Base-by-base conservation (phyloP, 35 echinoderm and acorn worm species). In the Anneissia japonica region DNA sequence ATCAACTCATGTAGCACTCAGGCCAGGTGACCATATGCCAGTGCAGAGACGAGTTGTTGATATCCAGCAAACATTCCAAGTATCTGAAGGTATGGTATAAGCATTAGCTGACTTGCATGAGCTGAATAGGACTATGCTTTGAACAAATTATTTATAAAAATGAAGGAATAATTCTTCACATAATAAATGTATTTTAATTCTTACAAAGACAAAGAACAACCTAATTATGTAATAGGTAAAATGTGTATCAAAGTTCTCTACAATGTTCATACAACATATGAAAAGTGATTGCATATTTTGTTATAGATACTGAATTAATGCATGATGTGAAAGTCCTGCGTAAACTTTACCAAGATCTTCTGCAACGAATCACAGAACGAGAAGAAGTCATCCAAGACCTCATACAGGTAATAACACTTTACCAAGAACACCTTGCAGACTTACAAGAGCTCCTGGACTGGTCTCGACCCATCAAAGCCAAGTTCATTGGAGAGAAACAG, bases 1-100 rank as follows among this genome's bases (percentile, higher is more conserved):
- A 35, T 97, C 94, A 3, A 93, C 94, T 16, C 87, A 93, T 38
- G 94, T 97, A 14, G 94, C 94, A 32, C 51, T 64, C 9, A 64
- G 51, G 51, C 76, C 88, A 0, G 94, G 94, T 1, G 86, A 93
- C 30, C 88, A 90, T 37, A 84, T 88, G 13, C 87, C 84, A 46
- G 90, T 85, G 74, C 91, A 93, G 39, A 91, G 94, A 46, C 91
- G 94, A 75, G 94, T 97, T 0, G 94, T 97, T 6, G 94, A 97
- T 46, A 90, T 93, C 0, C 94, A 97, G 38, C 94, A 97, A 82
- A 97, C 82, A 31, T 97, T 97, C 91, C 90, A 97, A 77, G 94
- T 97, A 9, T 90, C 94, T 38, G 94, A 97, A 90, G 94, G 94
- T 97, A 87, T 77, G 75, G 6, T n/a, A n/a, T n/a, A n/a, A n/a